These are phyloP conservation scores for Andinoacara biseriatus DNA, from an alignment of 2,113 vertebrate species.

Conservation along the genomic window DNA sequence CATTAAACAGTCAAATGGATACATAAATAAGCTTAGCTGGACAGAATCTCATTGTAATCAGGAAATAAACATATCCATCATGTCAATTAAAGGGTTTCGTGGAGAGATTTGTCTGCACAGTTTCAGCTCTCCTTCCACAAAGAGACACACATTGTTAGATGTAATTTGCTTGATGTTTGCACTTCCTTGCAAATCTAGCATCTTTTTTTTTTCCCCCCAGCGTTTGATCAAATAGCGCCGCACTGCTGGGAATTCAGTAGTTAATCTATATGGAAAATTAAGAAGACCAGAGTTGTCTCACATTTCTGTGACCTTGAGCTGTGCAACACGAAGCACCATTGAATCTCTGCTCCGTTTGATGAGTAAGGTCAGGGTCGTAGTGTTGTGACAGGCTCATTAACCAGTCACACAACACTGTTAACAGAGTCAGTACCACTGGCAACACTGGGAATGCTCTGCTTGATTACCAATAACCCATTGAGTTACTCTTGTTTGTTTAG, in stretches of 20 bases:
- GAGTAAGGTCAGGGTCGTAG: conserved; percentile 21
- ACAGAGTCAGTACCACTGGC: not conserved
- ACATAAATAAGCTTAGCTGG: conserved; percentile 38
- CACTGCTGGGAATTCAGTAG: not conserved
- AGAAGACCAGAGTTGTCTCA: not conserved
- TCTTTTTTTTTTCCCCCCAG: conserved; percentile 2
- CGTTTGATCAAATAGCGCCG: conserved; percentile 14
- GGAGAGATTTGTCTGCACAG: conserved; percentile 9
- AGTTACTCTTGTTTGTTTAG: not conserved
- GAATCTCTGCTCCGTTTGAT: conserved; percentile 40
- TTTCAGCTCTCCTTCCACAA: conserved; percentile 23
- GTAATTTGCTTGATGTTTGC: conserved; percentile 38
- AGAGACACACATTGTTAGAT: conserved; percentile 23
- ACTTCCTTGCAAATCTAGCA: not conserved
- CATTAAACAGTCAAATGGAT: conserved; percentile 48
- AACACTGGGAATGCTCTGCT: not conserved
- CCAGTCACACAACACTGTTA: conserved; percentile 24
- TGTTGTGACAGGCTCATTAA: conserved; percentile 43
- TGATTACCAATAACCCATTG: not conserved
- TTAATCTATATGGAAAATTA: conserved; percentile 42
- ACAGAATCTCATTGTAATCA: conserved; percentile 46
- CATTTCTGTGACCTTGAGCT: conserved; percentile 29
- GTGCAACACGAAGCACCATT: not conserved
- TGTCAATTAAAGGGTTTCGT: conserved; percentile 28
- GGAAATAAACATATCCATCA: conserved; percentile 60